Conservation (phyloP, 2,888 invertebrate genomes). For the Drosophila anomelani region DNA sequence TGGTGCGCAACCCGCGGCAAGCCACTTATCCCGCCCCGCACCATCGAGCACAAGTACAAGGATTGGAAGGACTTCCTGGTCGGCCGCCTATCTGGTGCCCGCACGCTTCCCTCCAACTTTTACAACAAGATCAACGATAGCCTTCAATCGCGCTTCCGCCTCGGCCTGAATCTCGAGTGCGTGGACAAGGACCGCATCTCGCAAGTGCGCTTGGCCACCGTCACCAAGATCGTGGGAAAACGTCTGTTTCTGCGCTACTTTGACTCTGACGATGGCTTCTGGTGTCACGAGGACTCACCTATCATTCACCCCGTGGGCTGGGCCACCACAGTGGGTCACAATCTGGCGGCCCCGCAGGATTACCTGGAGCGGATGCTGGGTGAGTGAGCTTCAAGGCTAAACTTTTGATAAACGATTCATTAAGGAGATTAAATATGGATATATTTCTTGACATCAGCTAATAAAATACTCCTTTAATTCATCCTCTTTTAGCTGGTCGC, state of each 20-base stretch:
- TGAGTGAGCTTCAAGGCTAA: background rate
- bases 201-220: constrained; percentile 95
- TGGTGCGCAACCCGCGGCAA: constrained; percentile 99
- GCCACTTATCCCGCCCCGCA: constrained; percentile 96
- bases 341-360: constrained; percentile 92
- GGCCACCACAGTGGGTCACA: constrained; percentile 95
- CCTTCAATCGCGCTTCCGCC: constrained; percentile 92
- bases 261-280: constrained; percentile 95
- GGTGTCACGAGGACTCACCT: constrained; percentile 98
- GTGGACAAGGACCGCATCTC: constrained; percentile 98
- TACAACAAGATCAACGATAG: constrained; percentile 94
- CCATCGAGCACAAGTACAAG: constrained; percentile 95
- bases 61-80: constrained; percentile 99
- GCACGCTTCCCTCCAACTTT: constrained; percentile 97
- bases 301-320: constrained; percentile 98
- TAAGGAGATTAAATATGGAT: no score
- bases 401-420: no score
- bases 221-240: constrained; percentile 96
- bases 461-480: background rate
- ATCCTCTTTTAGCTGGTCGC: constrained; percentile 80
- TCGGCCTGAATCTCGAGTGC: constrained; percentile 95
- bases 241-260: constrained; percentile 96
- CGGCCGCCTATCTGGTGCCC: constrained; percentile 95
- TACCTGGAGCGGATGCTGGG: constrained; percentile 91
- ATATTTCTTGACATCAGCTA: no score